phyloP scores from a whole-genome alignment of 2,888 invertebrate species.

The Netelia fuscicornis region DNA sequence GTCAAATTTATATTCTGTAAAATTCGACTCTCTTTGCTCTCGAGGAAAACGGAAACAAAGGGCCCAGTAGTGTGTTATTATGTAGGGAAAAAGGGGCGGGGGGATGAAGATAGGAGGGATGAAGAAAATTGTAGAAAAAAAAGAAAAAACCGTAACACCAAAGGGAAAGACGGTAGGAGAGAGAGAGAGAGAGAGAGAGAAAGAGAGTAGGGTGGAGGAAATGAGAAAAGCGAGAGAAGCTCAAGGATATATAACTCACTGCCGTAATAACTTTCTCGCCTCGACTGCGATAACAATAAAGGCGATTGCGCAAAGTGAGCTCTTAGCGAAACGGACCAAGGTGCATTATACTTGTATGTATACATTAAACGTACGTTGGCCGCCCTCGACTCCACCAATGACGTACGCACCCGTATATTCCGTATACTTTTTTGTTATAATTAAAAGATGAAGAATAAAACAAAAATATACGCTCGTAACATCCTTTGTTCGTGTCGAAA shows the following conservation, averaged over 20 bases:
- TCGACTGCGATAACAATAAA: conserved; percentile 62
- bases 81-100: background rate
- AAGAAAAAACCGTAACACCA: background rate
- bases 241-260: conserved; percentile 68
- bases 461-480: background rate
- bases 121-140: background rate
- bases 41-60: conserved; percentile 13
- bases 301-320: conserved; percentile 63
- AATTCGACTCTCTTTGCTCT: background rate
- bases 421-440: background rate
- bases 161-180: background rate
- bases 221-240: conserved; percentile 59
- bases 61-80: background rate
- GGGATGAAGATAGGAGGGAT: background rate
- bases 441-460: background rate
- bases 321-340: conserved; percentile 56
- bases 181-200: conserved; percentile 3
- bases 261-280: conserved; percentile 70
- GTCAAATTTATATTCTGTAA: conserved; percentile 26
- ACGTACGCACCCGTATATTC: conserved; percentile 11
- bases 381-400: conserved; percentile 41
- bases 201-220: conserved; percentile 23
- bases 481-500: background rate
- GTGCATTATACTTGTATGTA: conserved; percentile 51
- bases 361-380: conserved; percentile 63